Percentiles rank a stretch among this genome's conserved stretches.
Evolutionary conservation across 2,797 vertebrate species (phyloP).

Genomic region (Poliocrania exsul): DNA sequence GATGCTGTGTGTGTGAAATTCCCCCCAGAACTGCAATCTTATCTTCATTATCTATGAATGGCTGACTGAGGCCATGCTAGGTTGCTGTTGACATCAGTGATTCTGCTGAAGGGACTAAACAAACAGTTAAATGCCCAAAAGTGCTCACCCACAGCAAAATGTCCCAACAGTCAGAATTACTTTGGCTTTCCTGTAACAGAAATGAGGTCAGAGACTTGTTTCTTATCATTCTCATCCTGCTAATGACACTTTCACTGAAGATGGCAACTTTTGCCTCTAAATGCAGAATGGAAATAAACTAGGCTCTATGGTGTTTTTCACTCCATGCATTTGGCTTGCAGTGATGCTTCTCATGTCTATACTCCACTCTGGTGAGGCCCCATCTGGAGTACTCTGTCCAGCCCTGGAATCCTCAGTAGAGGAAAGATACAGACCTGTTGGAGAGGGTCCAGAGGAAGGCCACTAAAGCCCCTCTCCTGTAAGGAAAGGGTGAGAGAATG

Average conservation of each 20-base stretch:
- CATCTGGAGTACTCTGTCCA: fast-evolving
- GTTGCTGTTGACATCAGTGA: neutral
- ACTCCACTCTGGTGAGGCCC: neutral
- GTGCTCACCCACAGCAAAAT: neutral
- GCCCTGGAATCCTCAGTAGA: neutral
- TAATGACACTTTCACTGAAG: neutral
- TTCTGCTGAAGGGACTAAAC: neutral
- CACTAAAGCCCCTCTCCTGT: neutral
- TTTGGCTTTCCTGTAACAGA: neutral
- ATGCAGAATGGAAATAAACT: neutral
- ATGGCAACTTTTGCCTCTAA: neutral
- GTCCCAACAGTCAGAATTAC: neutral
- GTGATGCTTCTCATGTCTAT: neutral
- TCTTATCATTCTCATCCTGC: neutral
- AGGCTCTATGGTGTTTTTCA: neutral
- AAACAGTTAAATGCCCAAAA: neutral
- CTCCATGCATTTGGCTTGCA: neutral
- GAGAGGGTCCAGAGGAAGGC: neutral
- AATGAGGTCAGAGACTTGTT: neutral
- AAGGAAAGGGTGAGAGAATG: neutral
- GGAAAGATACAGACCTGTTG: neutral
- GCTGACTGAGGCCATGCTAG: neutral
- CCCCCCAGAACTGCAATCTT: neutral
- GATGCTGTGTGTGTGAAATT: neutral
- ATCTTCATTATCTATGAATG: neutral